phyloP scores from a whole-genome alignment of 2,888 invertebrate genomes.

The Luperina nickerlii region DNA sequence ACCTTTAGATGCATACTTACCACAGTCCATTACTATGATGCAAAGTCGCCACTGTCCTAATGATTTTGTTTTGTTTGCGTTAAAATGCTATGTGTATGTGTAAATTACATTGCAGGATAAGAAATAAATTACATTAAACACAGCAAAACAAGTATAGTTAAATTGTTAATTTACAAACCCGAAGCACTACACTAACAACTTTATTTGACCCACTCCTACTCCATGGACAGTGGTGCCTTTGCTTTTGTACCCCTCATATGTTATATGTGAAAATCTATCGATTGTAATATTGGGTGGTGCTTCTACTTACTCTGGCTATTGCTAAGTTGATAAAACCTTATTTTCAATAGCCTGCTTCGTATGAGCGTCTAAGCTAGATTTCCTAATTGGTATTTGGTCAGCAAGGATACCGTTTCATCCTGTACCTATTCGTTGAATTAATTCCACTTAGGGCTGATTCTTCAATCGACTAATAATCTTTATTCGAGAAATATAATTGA shows the following conservation, averaged over 20 bases:
- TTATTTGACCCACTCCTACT: too few species aligned
- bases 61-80: constrained; percentile 8
- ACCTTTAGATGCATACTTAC: too few species aligned
- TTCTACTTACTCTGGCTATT: neutral
- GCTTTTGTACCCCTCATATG: too few species aligned
- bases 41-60: neutral
- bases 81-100: constrained; percentile 2
- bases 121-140: neutral
- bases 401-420: neutral
- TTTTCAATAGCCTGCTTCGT: neutral
- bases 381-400: neutral
- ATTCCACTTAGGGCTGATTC: neutral
- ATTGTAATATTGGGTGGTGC: too few species aligned
- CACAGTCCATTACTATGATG: too few species aligned
- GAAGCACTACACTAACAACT: too few species aligned
- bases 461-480: too few species aligned
- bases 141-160: constrained; percentile 3
- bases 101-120: constrained; percentile 8
- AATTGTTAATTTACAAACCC: neutral
- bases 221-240: too few species aligned
- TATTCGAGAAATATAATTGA: too few species aligned
- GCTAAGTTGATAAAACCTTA: neutral
- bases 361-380: neutral
- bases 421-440: neutral
- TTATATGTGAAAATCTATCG: too few species aligned